phyloP scores from a whole-genome alignment of 2,113 vertebrate genomes.

The Lanius ludovicianus region DNA sequence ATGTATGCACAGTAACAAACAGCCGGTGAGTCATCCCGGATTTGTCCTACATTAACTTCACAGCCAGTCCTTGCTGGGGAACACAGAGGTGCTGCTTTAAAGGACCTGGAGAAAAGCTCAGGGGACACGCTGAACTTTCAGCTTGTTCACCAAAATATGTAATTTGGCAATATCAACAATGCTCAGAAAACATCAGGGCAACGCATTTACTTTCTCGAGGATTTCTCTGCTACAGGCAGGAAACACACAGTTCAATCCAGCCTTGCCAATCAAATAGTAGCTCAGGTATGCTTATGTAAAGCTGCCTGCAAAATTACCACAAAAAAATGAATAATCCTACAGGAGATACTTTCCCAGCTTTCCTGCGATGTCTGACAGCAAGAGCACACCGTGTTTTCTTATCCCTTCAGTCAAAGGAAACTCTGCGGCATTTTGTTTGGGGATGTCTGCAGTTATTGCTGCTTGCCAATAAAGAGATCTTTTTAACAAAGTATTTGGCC shows the following conservation, averaged over 20 bases:
- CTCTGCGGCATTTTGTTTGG: neutral
- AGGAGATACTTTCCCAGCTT: neutral
- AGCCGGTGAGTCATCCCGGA: conserved; percentile 8
- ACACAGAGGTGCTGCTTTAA: neutral
- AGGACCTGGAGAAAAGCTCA: neutral
- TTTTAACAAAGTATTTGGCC: neutral
- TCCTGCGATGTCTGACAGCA: neutral
- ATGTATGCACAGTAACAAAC: neutral
- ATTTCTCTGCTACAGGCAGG: neutral
- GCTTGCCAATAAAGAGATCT: neutral
- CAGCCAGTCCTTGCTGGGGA: neutral
- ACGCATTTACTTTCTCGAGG: neutral
- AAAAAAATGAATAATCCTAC: neutral
- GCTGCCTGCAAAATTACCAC: neutral
- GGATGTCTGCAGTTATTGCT: neutral
- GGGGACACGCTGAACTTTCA: neutral
- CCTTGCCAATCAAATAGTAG: neutral
- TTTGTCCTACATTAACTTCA: neutral
- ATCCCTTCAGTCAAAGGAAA: neutral
- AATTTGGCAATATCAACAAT: neutral
- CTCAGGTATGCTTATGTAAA: neutral
- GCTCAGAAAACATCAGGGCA: neutral
- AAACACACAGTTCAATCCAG: neutral
- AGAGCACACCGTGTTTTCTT: neutral
- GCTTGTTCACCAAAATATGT: neutral